A percentile compares a stretch with the other conserved stretches of the same genome.
Evolutionary conservation across 2,888 invertebrate genomes (phyloP).

Genomic region (Terebella lapidaria): DNA sequence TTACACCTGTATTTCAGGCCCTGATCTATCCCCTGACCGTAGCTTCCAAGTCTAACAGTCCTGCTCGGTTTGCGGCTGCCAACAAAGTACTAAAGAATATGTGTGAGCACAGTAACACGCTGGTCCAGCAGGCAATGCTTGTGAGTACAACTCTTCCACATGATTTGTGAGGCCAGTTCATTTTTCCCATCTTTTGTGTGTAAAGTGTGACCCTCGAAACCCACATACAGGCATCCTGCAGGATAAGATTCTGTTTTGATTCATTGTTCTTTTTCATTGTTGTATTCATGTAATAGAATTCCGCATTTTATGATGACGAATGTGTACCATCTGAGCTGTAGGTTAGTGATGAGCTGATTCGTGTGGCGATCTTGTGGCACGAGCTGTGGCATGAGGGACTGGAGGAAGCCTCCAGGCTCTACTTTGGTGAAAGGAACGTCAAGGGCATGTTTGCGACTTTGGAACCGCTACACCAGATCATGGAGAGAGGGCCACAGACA

Average conservation of each 20-base stretch:
- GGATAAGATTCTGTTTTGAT: too few species aligned
- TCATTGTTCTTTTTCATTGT: too few species aligned
- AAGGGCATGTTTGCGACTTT: slow-evolving; percentile 94
- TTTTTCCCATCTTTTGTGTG: too few species aligned
- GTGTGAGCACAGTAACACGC: slow-evolving; percentile 84
- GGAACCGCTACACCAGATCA: slow-evolving; percentile 88
- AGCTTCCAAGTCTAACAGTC: slow-evolving; percentile 69
- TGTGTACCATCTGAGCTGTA: too few species aligned
- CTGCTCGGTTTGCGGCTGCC: slow-evolving; percentile 69
- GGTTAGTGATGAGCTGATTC: slow-evolving; percentile 84
- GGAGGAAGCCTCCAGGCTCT: slow-evolving; percentile 76
- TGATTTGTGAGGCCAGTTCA: too few species aligned
- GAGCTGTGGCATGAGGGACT: slow-evolving; percentile 99
- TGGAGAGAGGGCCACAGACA: slow-evolving; percentile 91
- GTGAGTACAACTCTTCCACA: slow-evolving; percentile 64
- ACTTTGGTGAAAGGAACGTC: slow-evolving; percentile 91
- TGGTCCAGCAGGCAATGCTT: slow-evolving; percentile 94
- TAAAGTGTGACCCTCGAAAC: too few species aligned
- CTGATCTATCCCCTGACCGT: slow-evolving; percentile 96
- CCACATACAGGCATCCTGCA: too few species aligned
- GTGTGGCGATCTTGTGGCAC: slow-evolving; percentile 98
- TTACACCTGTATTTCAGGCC: slow-evolving; percentile 59
- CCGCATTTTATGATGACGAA: too few species aligned
- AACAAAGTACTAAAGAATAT: slow-evolving; percentile 91
- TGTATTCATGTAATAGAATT: too few species aligned